A percentile compares a stretch with the other conserved stretches of the same genome.
These are phyloP conservation scores for Temnothorax nylanderi DNA, from an alignment of 1,140 invertebrate genomes.

Conservation along the genomic window DNA sequence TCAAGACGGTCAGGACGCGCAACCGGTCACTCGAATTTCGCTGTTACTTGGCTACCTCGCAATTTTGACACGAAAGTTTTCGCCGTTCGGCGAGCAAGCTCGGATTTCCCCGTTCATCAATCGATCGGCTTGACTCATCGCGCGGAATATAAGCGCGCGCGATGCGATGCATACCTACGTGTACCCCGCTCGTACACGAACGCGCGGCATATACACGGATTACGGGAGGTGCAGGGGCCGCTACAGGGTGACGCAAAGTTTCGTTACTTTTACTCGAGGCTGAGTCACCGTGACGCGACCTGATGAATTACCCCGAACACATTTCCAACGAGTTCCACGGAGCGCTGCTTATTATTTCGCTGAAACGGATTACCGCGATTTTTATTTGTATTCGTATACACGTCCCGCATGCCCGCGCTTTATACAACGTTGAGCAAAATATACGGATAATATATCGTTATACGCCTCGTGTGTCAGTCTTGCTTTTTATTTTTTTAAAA, in stretches of 20 bases:
- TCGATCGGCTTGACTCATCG: constrained; percentile 63
- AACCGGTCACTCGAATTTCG: not conserved
- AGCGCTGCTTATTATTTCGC: constrained; percentile 14
- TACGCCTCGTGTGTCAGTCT: not conserved
- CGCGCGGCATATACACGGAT: constrained; percentile 1
- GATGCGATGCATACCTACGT: constrained; percentile 57
- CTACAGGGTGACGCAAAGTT: constrained; percentile 54
- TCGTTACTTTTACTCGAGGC: constrained; percentile 42
- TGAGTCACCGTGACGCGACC: constrained; percentile 54
- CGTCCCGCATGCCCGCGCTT: not conserved
- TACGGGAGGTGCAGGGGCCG: not conserved
- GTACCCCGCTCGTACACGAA: too few relatives aligned
- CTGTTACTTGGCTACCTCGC: constrained; percentile 25
- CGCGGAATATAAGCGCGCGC: constrained; percentile 39
- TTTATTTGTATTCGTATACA: not conserved
- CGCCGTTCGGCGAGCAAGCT: constrained; percentile 22
- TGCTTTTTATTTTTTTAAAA: not conserved
- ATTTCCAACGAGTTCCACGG: constrained; percentile 33
- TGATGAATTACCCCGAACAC: constrained; percentile 52
- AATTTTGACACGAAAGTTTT: constrained; percentile 42
- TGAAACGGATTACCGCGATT: constrained; percentile 20
- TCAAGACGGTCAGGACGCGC: not conserved
- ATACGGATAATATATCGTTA: not conserved
- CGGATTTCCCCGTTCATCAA: constrained; percentile 60
- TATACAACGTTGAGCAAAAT: not conserved